Evolutionary conservation across 2,113 vertebrate genomes (phyloP).

Genomic region (Ctenodactylus gundi): DNA sequence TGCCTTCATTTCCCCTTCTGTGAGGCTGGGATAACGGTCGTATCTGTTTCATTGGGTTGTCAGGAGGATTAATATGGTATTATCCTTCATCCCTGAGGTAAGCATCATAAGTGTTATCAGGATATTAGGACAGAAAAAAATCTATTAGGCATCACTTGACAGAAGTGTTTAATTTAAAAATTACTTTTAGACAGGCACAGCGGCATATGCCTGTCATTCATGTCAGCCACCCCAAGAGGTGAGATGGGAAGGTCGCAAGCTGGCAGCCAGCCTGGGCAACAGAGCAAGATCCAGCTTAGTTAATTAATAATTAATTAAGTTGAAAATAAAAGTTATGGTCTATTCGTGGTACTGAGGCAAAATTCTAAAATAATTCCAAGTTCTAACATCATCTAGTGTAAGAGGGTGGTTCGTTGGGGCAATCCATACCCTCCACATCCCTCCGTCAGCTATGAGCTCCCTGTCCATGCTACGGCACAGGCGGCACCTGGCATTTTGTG

Average conservation of each 20-base stretch:
- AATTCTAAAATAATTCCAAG: not conserved
- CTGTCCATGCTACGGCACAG: not conserved
- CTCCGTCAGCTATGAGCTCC: not conserved
- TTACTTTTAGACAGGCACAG: not conserved
- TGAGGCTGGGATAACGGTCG: not conserved
- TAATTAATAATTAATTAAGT: not conserved
- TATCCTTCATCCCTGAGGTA: not conserved
- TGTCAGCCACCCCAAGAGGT: not conserved
- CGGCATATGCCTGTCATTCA: not conserved
- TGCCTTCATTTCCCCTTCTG: not conserved
- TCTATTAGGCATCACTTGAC: not conserved
- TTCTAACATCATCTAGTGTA: not conserved
- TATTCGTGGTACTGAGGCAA: not conserved
- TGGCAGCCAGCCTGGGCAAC: not conserved
- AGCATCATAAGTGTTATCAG: not conserved
- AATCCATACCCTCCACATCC: accelerated
- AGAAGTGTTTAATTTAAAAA: not conserved
- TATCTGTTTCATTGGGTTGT: not conserved
- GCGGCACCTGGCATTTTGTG: no score
- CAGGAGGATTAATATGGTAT: not conserved
- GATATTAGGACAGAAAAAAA: not conserved
- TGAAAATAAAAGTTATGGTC: not conserved
- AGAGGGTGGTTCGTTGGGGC: no score
- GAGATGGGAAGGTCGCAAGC: not conserved
- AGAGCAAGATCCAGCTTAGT: not conserved